Conservation (phyloP, 2,113 vertebrate species). For the Acinonyx jubatus region DNA sequence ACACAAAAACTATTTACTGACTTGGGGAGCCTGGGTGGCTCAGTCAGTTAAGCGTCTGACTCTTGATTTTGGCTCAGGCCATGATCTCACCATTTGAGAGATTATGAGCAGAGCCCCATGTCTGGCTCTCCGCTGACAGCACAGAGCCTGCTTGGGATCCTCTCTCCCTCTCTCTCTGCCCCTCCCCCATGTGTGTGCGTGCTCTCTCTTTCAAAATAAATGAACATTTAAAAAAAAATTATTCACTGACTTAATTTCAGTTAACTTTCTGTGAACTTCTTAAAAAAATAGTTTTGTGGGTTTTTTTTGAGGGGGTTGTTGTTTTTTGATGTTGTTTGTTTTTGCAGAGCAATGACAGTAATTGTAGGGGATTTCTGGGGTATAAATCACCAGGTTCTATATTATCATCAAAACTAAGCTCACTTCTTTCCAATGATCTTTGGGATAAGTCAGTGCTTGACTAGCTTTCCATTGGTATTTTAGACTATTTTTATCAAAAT, state of each 20-base stretch:
- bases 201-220: too few relatives aligned
- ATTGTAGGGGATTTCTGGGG: neutral
- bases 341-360: neutral
- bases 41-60: too few relatives aligned
- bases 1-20: neutral
- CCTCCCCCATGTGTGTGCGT: too few relatives aligned
- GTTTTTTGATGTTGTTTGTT: neutral
- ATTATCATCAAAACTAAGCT: constrained; percentile 13
- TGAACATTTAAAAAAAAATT: too few relatives aligned
- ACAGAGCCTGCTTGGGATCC: too few relatives aligned
- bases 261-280: neutral
- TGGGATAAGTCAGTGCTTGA: neutral
- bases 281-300: neutral
- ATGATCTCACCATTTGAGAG: too few relatives aligned
- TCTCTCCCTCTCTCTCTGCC: too few relatives aligned
- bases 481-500: constrained; percentile 5
- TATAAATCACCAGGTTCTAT: neutral
- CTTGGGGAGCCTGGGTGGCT: too few relatives aligned
- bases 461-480: neutral
- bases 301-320: too few relatives aligned
- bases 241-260: neutral
- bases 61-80: too few relatives aligned
- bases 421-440: neutral
- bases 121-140: too few relatives aligned
- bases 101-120: too few relatives aligned